A percentile compares a stretch with the other conserved stretches of the same genome.
Conservation (phyloP, 2,888 invertebrate genomes). For the Pheosia tremula region DNA sequence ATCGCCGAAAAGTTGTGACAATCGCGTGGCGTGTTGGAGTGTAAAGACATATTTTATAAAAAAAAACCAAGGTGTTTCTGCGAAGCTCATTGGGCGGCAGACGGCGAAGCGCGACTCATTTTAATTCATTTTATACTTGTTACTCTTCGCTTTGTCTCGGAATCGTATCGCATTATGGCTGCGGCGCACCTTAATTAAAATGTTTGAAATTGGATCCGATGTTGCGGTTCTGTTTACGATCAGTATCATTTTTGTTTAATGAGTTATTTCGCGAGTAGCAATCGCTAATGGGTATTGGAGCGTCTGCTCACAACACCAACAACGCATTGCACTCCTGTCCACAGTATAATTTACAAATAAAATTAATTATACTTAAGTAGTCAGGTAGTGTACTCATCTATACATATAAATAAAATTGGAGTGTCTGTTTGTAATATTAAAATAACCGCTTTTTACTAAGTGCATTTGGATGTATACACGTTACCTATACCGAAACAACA, state of each 20-base stretch:
- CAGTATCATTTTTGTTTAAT: conserved; percentile 79
- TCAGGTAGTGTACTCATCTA: too few species aligned
- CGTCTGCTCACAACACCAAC: conserved; percentile 14
- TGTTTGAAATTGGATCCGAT: conserved; percentile 67
- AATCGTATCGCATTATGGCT: conserved; percentile 55
- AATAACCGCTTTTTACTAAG: too few species aligned
- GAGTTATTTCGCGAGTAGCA: conserved; percentile 64
- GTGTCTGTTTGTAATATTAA: too few species aligned
- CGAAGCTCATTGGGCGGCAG: conserved; percentile 44
- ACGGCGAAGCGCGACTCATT: conserved; percentile 33
- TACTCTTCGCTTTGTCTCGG: conserved; percentile 52
- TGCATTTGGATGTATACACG: too few species aligned
- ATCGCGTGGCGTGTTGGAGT: conserved; percentile 53
- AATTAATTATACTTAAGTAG: too few species aligned
- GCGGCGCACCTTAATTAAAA: conserved; percentile 74
- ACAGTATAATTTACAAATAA: too few species aligned
- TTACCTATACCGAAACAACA: too few species aligned
- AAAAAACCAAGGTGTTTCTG: conserved; percentile 55
- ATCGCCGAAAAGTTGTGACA: conserved; percentile 48
- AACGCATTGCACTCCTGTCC: too few species aligned
- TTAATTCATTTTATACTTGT: conserved; percentile 42
- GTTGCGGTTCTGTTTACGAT: conserved; percentile 65
- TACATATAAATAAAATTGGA: too few species aligned
- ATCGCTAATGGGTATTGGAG: conserved; percentile 39
- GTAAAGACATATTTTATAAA: conserved; percentile 48